Evolutionary conservation across 2,888 invertebrate species (phyloP).

Genomic region (Luperina testacea): DNA sequence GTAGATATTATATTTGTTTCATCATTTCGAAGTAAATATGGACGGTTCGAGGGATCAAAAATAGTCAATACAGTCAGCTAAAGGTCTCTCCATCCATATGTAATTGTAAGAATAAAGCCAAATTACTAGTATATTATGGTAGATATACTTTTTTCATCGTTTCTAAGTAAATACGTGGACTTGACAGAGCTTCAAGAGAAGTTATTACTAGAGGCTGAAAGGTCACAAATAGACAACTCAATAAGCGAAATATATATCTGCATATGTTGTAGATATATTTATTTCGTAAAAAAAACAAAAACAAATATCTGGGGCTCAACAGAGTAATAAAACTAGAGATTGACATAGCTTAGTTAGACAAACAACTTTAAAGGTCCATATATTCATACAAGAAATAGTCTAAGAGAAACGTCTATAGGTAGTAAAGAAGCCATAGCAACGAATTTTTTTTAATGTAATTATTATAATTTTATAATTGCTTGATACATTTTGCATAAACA

Average conservation of each 20-base stretch:
- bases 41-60: conserved; percentile 49
- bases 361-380: neutral
- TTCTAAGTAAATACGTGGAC: neutral
- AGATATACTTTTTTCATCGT: neutral
- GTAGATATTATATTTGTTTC: neutral
- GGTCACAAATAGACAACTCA: neutral
- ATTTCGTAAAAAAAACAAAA: conserved; percentile 12
- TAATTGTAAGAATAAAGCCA: neutral
- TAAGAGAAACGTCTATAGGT: no score
- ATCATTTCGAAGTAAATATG: conserved; percentile 18
- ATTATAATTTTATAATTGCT: no score
- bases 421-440: no score
- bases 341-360: neutral
- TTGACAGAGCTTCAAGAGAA: neutral
- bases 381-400: no score
- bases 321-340: conserved; percentile 75
- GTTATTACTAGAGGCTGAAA: neutral
- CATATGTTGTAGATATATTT: neutral
- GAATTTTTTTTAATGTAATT: no score
- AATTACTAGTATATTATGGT: neutral
- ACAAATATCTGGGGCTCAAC: neutral
- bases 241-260: neutral
- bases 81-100: neutral
- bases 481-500: no score
- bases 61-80: neutral